Evolutionary conservation across 2,113 vertebrate species (phyloP), one percentile per base, ranked within the genome.

Genomic region (Arothron firmamentum): DNA sequence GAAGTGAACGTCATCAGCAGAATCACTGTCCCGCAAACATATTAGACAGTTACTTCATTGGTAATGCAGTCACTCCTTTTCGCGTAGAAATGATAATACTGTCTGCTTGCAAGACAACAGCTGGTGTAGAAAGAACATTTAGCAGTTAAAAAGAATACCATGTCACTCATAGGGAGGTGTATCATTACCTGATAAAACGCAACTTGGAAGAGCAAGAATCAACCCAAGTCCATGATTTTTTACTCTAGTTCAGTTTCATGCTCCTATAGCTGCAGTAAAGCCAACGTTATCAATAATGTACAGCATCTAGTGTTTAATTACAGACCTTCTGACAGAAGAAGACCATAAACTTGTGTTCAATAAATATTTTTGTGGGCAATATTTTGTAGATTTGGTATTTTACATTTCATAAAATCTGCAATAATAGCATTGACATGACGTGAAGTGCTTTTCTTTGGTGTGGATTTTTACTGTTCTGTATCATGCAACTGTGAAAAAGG

Each of bases 281-380:
- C 18, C 23, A 70, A 67, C 66, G 31, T 67, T 3, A 55, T 6
- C 23, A 20, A 64, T 56, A 67, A 62, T 67, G 31, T 18, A 42
- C 74, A 46, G 31, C 52, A 53, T 43, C 46, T 62, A 65, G 57
- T 56, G 63, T 68, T 73, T 42, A 63, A 55, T 14, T 49, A 17
- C 47, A 75, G 72, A 70, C 56, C 64, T 64, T 60, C 61, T 48
- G 54, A 57, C 59, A 62, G 72, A 78, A 69, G 52, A 45, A 67
- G 17, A 77, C 55, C 20, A 58, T 42, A 70, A 80, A 65, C 61
- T 79, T 77, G 74, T 72, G 74, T 81, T 83, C 62, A 88, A 85
- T 85, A 87, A 88, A 87, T 84, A 88, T 56, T 10, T 46, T 25
- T 17, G 3, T 54, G 53, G 62, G 52, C 53, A 17, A 59, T 56